Evolutionary conservation across 1,140 invertebrate genomes (phyloP).

Genomic region (Bradynema listronoti): DNA sequence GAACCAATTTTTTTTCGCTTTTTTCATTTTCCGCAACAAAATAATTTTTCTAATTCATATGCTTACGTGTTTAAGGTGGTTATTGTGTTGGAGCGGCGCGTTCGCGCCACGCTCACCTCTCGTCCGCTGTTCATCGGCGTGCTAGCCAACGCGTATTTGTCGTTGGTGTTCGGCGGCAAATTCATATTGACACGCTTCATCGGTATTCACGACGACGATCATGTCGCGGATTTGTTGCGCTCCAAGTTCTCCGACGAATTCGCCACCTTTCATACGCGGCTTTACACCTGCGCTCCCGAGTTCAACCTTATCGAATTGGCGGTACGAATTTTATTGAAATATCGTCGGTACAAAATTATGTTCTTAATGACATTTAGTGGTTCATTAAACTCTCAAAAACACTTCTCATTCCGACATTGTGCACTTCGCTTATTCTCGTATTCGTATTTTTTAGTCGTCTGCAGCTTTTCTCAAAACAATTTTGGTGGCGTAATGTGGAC

Average conservation of each 20-base stretch:
- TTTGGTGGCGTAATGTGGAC: too few relatives aligned
- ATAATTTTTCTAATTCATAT: conserved; percentile 16
- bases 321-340: too few relatives aligned
- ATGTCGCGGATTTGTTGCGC: conserved; percentile 67
- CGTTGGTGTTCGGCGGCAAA: conserved; percentile 57
- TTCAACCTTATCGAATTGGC: conserved; percentile 70
- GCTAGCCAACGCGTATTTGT: conserved; percentile 51
- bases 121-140: conserved; percentile 33
- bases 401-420: conserved; percentile 63
- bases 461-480: conserved; percentile 17
- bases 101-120: conserved; percentile 30
- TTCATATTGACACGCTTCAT: conserved; percentile 60
- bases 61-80: too few relatives aligned
- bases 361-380: too few relatives aligned
- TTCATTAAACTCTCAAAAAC: too few relatives aligned
- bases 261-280: conserved; percentile 72
- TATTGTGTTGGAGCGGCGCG: conserved; percentile 56
- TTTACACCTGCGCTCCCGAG: conserved; percentile 76
- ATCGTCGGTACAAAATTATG: too few relatives aligned
- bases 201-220: conserved; percentile 65
- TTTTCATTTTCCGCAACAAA: conserved; percentile 21
- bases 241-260: conserved; percentile 72
- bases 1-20: too few relatives aligned
- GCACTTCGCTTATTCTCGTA: conserved; percentile 59
- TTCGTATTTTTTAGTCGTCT: conserved; percentile 22